A percentile compares a stretch with the other conserved stretches of the same genome.
These are phyloP conservation scores for Diploptera punctata DNA, from an alignment of 2,888 invertebrate genomes.

Conservation along the genomic window DNA sequence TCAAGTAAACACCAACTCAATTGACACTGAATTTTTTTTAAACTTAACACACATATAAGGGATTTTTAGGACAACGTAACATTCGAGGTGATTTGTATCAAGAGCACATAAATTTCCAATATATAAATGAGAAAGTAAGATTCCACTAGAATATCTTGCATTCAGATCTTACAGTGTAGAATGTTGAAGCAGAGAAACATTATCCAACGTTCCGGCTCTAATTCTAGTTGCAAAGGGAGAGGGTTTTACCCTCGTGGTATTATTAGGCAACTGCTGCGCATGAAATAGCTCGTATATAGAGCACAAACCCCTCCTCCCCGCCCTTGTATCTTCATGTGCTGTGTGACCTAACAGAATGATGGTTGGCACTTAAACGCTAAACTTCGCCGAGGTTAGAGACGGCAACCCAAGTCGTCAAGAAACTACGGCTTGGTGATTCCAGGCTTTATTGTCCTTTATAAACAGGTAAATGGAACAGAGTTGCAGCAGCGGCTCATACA, in stretches of 20 bases:
- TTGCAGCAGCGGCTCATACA: conserved; percentile 45
- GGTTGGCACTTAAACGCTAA: conserved; percentile 39
- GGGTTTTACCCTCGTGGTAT: conserved; percentile 20
- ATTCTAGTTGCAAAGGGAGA: conserved; percentile 6
- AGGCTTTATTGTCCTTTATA: conserved; percentile 57
- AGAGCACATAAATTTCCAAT: too few relatives aligned
- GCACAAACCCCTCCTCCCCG: conserved; percentile 5
- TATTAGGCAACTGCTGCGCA: conserved; percentile 34
- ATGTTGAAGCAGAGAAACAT: neutral
- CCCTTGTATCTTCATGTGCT: conserved; percentile 23
- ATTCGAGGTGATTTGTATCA: too few relatives aligned
- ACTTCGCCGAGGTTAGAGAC: conserved; percentile 41
- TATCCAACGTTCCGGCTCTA: conserved; percentile 33
- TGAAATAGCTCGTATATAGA: conserved; percentile 33
- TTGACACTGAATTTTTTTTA: too few relatives aligned
- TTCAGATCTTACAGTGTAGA: neutral
- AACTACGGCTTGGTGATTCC: conserved; percentile 50
- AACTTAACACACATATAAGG: too few relatives aligned
- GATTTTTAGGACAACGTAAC: too few relatives aligned
- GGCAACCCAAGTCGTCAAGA: conserved; percentile 44
- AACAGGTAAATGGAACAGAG: conserved; percentile 53
- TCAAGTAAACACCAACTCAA: too few relatives aligned
- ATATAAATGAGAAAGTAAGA: too few relatives aligned
- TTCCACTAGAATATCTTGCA: neutral
- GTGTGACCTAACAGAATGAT: conserved; percentile 35